Percentiles rank a stretch among this genome's conserved stretches.
phyloP scores from a whole-genome alignment of 2,797 vertebrate species.

The Xyrichtys novacula region DNA sequence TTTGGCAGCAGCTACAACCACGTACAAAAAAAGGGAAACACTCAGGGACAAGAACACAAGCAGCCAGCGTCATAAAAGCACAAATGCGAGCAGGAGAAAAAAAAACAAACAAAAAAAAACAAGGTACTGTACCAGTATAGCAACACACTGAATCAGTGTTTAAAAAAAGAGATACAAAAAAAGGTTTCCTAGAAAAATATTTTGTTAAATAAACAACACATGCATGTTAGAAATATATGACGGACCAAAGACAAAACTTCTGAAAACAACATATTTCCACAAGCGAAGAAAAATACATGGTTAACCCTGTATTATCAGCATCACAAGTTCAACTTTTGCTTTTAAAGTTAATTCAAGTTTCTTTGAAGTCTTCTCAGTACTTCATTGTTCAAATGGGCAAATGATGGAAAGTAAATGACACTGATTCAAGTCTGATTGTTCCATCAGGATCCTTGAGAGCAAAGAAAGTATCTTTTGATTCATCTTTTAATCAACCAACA shows the following conservation, averaged over 20 bases:
- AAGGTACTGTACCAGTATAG: slow-evolving; percentile 61
- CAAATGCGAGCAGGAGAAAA: slow-evolving; percentile 37
- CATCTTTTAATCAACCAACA: background rate
- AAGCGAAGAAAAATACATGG: slow-evolving; percentile 32
- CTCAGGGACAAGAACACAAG: slow-evolving; percentile 35
- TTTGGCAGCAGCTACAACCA: slow-evolving; percentile 35
- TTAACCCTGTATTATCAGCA: slow-evolving; percentile 65
- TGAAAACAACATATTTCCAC: slow-evolving; percentile 53
- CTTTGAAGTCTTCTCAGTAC: slow-evolving; percentile 51
- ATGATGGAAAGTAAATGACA: slow-evolving; percentile 5
- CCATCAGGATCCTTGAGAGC: slow-evolving; percentile 9
- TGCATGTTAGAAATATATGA: slow-evolving; percentile 73
- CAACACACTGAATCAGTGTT: slow-evolving; percentile 64
- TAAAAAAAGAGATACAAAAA: slow-evolving; percentile 52
- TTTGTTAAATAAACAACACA: slow-evolving; percentile 75
- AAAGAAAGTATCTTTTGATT: background rate
- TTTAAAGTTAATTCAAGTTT: slow-evolving; percentile 71
- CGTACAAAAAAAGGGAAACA: slow-evolving; percentile 19
- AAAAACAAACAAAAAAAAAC: slow-evolving; percentile 10
- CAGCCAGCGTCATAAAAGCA: slow-evolving; percentile 30
- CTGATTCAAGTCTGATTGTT: slow-evolving; percentile 26
- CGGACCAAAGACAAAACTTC: slow-evolving; percentile 58
- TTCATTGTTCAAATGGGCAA: slow-evolving; percentile 60
- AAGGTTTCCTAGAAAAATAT: slow-evolving; percentile 65
- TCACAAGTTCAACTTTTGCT: slow-evolving; percentile 51